phyloP scores from a whole-genome alignment of 2,113 vertebrate genomes.

The Marmota flaviventris region DNA sequence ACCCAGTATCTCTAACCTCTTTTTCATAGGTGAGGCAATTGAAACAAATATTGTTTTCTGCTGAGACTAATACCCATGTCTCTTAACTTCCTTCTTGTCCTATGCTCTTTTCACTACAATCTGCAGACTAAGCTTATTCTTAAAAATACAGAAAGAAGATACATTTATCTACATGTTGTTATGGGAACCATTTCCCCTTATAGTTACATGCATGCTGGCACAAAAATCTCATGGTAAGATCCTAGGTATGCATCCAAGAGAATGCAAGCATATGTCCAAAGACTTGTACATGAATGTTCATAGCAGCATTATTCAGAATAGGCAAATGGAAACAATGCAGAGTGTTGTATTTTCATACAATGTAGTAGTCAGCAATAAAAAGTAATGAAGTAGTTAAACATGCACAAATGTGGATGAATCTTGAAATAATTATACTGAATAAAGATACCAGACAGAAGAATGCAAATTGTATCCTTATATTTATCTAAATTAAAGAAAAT shows the following conservation, averaged over 20 bases:
- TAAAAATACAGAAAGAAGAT: conserved; percentile 36
- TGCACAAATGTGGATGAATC: background rate
- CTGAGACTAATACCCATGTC: conserved; percentile 24
- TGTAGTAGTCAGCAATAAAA: conserved; percentile 23
- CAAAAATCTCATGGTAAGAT: conserved; percentile 24
- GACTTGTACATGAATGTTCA: background rate
- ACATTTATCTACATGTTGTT: conserved; percentile 31
- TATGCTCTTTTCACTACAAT: conserved; percentile 13
- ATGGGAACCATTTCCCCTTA: conserved; percentile 45
- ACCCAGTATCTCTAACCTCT: background rate
- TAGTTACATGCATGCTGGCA: background rate
- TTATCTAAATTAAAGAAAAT: conserved; percentile 57
- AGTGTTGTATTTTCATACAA: background rate
- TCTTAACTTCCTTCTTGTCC: conserved; percentile 59
- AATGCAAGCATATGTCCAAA: background rate
- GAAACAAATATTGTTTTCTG: conserved; percentile 38
- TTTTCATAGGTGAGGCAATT: conserved; percentile 20
- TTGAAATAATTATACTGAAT: background rate
- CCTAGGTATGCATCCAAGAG: background rate
- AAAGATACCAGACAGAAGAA: conserved; percentile 1
- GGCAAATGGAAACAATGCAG: background rate
- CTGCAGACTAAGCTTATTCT: conserved; percentile 54
- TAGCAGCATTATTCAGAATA: background rate
- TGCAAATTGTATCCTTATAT: background rate
- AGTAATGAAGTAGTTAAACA: conserved; percentile 37